Evolutionary conservation across 1,140 invertebrate genomes (phyloP), one percentile per base, ranked within the genome.

Genomic region (Coptotermes formosanus): DNA sequence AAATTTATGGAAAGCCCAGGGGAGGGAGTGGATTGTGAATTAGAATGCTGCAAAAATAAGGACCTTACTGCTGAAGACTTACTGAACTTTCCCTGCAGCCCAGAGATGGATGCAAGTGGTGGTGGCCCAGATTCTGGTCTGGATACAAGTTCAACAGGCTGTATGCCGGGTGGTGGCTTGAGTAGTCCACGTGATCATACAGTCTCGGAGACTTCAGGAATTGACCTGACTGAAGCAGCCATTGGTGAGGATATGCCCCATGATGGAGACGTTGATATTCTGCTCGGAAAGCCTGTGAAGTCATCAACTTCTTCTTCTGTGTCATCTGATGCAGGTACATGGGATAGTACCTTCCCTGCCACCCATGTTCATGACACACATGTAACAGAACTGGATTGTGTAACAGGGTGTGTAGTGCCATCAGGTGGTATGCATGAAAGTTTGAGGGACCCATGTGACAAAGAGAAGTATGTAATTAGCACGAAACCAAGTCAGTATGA

Each of bases 161-260:
- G 75, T 32, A 44, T 86, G 69, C 85, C 81, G 3, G 85, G 85
- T 30, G 85, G 85, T 52, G 85, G 52, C 21, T 52, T 86, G 25
- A 91, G 89, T 91, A 92, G 92, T 89, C 91, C 91, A 14, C 90
- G 90, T 83, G 92, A 92, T 83, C 89, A 91, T 85, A 92, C 90
- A 11, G 89, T 90, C 9, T 92, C 91, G 16, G 91, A 92, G 75
- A 91, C 90, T 75, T 92, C 90, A 0, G 90, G 89, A 14, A 89
- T 90, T 11, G 91, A 92, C 64, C 89, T 89, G 45, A 92, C 91
- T 81, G 92, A 90, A 88, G 90, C 89, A 69, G 92, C 89, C 43
- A 82, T 81, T 12, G 93, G 93, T 12, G 94, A 95, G 89, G 94
- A 95, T 87, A 94, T 95, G 88, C 94, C 95, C 86, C 91, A 93